Base-by-base conservation (phyloP, 2,797 vertebrate genomes). In the Adelosebastes latens region DNA sequence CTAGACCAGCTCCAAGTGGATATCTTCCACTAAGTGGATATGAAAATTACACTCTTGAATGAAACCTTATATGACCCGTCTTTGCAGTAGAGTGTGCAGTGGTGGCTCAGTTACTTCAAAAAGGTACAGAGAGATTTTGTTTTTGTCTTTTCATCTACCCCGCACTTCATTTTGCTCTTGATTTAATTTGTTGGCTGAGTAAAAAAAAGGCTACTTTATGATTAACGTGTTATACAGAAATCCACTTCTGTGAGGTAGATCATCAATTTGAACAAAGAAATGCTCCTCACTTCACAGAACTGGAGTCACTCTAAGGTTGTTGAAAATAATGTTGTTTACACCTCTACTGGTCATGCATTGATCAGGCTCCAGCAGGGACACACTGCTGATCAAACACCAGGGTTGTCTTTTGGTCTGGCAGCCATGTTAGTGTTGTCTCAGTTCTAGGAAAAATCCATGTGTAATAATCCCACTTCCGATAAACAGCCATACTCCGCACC, bases 401-500 rank as follows among this genome's bases (percentile, higher is more conserved):
- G 13, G 11, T 18, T 42, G 52, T 31, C 11, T 73, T n/a, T 24
- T 25, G 6, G 16, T 55, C 64, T 31, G 3, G 14, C 53, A 53
- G 12, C n/a, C 8, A 24, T 13, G 62, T 52, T 49, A 49, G 5
- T 29, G 4, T 2, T 59, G 42, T 22, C 25, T 83, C 27, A 29
- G 16, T 82, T 82, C 67, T 46, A 36, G 63, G n/a, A 87, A 75
- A 80, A 56, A 61, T 73, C 22, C 12, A 58, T 39, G 49, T 39
- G 8, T 12, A 56, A 69, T 49, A 63, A 63, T 71, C n/a, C 14
- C 2, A 18, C 18, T 60, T 67, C 27, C 0, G 18, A 27, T 22
- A 4, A 72, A 27, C 69, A 59, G n/a, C 24, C 31, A 32, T 3
- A 9, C 8, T 13, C 12, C 61, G 25, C 69, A 60, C 31, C 63